Evolutionary conservation across 1,140 invertebrate genomes (phyloP), one percentile per base, ranked within the genome.

Genomic region (Solen grandis): DNA sequence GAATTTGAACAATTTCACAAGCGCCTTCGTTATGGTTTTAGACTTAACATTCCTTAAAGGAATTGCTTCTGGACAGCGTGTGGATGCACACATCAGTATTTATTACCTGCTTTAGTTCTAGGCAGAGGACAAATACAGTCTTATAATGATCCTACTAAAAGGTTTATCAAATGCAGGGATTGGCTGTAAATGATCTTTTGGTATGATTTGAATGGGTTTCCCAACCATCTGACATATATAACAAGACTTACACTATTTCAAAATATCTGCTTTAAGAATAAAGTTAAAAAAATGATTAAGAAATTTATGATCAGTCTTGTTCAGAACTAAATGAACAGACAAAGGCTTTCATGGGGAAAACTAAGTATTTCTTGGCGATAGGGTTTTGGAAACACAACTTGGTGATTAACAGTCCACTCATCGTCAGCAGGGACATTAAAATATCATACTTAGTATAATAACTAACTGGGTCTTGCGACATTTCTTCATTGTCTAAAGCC

Each of bases 171-270:
- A n/a, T n/a, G n/a, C n/a, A n/a, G n/a, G n/a, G 41, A 55, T 84
- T 16, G 8, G 63, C 13, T 81, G 29, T 5, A 73, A n/a, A 50
- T 29, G 59, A 22, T 60, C 78, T 14, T 5, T 19, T 0, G 74
- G 74, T 31, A 78, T 83, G 41, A 22, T 72, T 25, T 66, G 55
- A 54, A 85, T 85, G 35, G 80, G 72, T 69, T 86, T 83, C 46
- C 83, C 72, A 35, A 84, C 80, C 57, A 85, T 54, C 33, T 86
- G 81, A 83, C 83, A 82, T 31, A 38, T 63, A 63, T 85, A 81
- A 57, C 74, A 86, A 41, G 70, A 69, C 27, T 66, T 83, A 33
- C 74, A 84, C 63, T 50, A 75, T 8, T 81, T 14, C 0, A 27
- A 14, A 19, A 82, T 74, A 55, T 81, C 78, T 25, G 55, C 16